A percentile compares a stretch with the other conserved stretches of the same genome.
phyloP scores from a whole-genome alignment of 2,797 vertebrate species.

The Chelonia mydas region DNA sequence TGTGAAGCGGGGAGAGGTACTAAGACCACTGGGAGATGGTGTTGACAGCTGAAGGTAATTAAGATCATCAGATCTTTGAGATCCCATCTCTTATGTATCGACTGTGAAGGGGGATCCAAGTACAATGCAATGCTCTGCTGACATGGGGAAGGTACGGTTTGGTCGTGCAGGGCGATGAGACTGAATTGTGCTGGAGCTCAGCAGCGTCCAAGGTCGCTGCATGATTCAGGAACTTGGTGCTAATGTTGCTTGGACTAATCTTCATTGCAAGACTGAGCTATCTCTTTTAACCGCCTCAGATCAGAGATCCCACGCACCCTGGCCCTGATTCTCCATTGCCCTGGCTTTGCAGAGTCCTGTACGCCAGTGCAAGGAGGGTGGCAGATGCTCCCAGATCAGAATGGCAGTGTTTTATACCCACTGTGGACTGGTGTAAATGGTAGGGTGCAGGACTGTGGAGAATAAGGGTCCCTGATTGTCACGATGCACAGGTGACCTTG shows the following conservation, averaged over 20 bases:
- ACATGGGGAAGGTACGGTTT: too few relatives aligned
- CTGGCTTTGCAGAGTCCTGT: neutral
- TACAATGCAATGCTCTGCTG: too few relatives aligned
- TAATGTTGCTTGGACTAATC: neutral
- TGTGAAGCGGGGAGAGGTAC: too few relatives aligned
- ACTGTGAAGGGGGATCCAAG: too few relatives aligned
- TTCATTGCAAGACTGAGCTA: neutral
- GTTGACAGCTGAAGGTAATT: too few relatives aligned
- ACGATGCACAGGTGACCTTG: neutral
- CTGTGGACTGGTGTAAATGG: neutral
- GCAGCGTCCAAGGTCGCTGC: too few relatives aligned
- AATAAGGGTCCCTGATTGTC: neutral
- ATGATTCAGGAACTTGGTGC: neutral
- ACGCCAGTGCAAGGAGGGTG: neutral
- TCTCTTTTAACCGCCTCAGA: neutral
- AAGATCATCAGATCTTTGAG: too few relatives aligned
- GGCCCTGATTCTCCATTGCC: neutral
- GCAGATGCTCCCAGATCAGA: neutral
- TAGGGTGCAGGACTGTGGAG: neutral
- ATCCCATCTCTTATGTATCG: too few relatives aligned
- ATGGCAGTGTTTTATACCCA: neutral
- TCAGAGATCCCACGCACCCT: neutral
- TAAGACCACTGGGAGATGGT: too few relatives aligned
- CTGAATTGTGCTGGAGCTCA: too few relatives aligned
- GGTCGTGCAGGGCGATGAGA: too few relatives aligned